Base-by-base conservation (phyloP, 2,797 vertebrate genomes). In the Rhyacichthys aspro region DNA sequence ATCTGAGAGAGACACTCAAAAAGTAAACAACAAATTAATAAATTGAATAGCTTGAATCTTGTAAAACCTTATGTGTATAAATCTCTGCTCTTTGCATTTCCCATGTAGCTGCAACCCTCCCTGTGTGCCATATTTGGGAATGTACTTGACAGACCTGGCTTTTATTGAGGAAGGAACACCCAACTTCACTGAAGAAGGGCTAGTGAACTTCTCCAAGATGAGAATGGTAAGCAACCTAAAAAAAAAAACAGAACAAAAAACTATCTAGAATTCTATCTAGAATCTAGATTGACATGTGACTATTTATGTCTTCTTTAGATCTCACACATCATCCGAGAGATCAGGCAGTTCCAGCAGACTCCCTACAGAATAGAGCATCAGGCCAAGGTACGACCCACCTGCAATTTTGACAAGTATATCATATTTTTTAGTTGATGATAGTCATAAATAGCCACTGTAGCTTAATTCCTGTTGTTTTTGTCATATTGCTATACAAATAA, bases 121-220 rank as follows among this genome's bases (percentile, higher is more conserved):
- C 0, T 96, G 95, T 1, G 97, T 98, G 59, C 97, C 97, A 7
- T 99, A 99, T 79, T 93, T 99, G 70, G 97, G 97, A 69, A 98
- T 99, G 97, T 98, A 98, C 84, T 90, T 99, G 78, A 98, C 96
- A 0, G 97, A 99, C 85, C 86, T 99, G 88, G 97, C 95, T 0
- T 98, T 98, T 85, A 98, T 99, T 7, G 97, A 99, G 86, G 97
- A 99, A 87, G 97, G 95, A 57, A 98, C 96, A 3, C 96, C 96
- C 17, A 97, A 99, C 87, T 98, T 98, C 76, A 99, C 97, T 0
- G 95, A 97, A 78, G 95, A 98, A 72, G 96, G 97, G 34, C 95
- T 99, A 54, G 97, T 99, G 19, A 99, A 99, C 89, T 99, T 99
- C 88, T 99, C 97, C 86, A 99, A 99, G 91, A 99, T 99, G 97